Conservation (phyloP, 2,888 invertebrate species). For the Oscheius sp. region DNA sequence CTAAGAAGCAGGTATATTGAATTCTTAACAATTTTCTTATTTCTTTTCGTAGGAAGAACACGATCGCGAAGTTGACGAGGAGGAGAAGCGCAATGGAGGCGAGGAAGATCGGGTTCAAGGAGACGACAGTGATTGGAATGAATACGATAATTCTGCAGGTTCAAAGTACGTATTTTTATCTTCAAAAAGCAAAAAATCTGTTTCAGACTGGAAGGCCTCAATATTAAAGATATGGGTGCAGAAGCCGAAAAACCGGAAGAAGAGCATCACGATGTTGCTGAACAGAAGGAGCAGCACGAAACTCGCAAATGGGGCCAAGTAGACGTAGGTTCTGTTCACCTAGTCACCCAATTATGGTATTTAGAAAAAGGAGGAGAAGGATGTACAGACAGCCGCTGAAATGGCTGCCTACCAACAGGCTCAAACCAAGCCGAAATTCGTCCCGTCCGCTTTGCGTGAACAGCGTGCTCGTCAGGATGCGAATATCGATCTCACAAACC, state of each 20-base stretch:
- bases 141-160: conserved; percentile 46
- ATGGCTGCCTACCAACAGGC: conserved; percentile 38
- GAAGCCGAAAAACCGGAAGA: conserved; percentile 52
- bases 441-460: conserved; percentile 31
- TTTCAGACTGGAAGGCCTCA: conserved; percentile 58
- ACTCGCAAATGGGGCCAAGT: conserved; percentile 50
- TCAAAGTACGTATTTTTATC: conserved; percentile 19
- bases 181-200: too few species aligned
- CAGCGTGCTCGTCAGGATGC: conserved; percentile 2
- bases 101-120: conserved; percentile 38
- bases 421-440: conserved; percentile 24
- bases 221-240: conserved; percentile 61
- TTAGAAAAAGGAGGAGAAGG: conserved; percentile 37
- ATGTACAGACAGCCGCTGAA: conserved; percentile 34
- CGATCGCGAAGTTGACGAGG: conserved; percentile 47
- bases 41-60: conserved; percentile 43
- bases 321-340: conserved; percentile 13
- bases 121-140: conserved; percentile 66
- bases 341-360: background rate
- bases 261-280: conserved; percentile 51
- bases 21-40: background rate
- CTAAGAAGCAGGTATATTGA: conserved; percentile 51
- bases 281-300: conserved; percentile 52
- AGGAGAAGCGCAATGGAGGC: conserved; percentile 42
- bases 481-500: conserved; percentile 46